A percentile compares a stretch with the other conserved stretches of the same genome.
These are phyloP conservation scores for Microcebus murinus DNA, from an alignment of 2,113 vertebrate species.

Conservation along the genomic window DNA sequence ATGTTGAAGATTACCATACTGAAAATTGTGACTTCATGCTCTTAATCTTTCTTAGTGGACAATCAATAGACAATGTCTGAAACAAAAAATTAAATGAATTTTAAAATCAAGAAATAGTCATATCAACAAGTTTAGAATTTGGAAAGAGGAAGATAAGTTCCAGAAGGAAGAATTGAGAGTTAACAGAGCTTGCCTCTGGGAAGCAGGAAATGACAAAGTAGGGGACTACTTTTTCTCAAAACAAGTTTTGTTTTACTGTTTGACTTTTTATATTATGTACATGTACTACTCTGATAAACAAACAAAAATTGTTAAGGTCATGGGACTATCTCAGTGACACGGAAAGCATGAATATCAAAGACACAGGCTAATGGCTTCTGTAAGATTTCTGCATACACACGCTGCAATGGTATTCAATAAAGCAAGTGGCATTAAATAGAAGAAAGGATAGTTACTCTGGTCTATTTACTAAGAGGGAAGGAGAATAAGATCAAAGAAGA, in stretches of 20 bases:
- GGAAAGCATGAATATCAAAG: neutral
- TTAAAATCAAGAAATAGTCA: neutral
- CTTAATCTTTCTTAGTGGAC: neutral
- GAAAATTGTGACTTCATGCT: neutral
- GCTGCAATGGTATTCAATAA: neutral
- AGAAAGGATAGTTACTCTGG: neutral
- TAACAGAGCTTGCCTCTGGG: neutral
- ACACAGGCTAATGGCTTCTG: neutral
- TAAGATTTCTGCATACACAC: neutral
- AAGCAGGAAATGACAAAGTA: neutral
- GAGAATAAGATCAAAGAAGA: neutral
- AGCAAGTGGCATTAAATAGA: neutral
- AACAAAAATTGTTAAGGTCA: neutral
- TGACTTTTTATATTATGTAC: neutral
- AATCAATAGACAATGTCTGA: neutral
- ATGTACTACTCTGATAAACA: neutral
- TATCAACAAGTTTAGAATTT: neutral
- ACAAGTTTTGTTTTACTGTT: neutral
- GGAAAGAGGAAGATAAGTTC: neutral
- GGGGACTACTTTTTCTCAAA: neutral
- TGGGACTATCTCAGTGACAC: neutral
- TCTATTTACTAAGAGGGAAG: neutral
- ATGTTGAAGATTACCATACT: neutral
- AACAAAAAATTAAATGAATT: neutral
- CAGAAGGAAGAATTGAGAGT: neutral